phyloP scores from a whole-genome alignment of 2,113 vertebrate genomes.

The Chamaetylas fuelleborni region DNA sequence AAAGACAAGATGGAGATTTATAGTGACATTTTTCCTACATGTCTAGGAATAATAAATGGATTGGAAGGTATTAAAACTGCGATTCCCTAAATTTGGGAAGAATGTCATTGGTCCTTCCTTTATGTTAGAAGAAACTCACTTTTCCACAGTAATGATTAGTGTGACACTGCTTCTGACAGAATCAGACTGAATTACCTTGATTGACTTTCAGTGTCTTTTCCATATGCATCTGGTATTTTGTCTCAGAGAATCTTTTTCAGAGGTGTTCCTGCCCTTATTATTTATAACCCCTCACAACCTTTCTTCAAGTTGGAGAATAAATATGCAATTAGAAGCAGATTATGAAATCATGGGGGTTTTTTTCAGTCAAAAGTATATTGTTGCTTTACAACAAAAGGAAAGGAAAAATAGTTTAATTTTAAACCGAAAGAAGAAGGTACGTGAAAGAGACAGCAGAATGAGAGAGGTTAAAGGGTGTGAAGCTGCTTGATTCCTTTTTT shows the following conservation, averaged over 20 bases:
- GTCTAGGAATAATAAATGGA: neutral
- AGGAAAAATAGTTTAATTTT: neutral
- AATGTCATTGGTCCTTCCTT: neutral
- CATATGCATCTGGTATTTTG: neutral
- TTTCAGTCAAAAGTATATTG: neutral
- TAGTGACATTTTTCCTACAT: neutral
- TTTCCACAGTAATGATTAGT: neutral
- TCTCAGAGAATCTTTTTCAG: neutral
- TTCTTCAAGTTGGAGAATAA: neutral
- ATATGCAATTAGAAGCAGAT: neutral
- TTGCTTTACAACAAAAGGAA: neutral
- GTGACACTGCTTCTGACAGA: neutral
- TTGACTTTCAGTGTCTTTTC: neutral
- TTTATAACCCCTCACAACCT: neutral
- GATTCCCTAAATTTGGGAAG: neutral
- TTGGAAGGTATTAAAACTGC: neutral
- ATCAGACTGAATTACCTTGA: neutral
- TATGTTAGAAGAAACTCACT: neutral
- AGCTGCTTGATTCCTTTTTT: neutral
- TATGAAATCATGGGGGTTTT: neutral
- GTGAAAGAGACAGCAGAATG: neutral
- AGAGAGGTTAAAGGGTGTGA: neutral
- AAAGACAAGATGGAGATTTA: neutral
- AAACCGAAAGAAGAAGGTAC: neutral
- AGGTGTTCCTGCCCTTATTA: neutral